Evolutionary conservation across 2,113 vertebrate genomes (phyloP).

Genomic region (Pseudopipra pipra): DNA sequence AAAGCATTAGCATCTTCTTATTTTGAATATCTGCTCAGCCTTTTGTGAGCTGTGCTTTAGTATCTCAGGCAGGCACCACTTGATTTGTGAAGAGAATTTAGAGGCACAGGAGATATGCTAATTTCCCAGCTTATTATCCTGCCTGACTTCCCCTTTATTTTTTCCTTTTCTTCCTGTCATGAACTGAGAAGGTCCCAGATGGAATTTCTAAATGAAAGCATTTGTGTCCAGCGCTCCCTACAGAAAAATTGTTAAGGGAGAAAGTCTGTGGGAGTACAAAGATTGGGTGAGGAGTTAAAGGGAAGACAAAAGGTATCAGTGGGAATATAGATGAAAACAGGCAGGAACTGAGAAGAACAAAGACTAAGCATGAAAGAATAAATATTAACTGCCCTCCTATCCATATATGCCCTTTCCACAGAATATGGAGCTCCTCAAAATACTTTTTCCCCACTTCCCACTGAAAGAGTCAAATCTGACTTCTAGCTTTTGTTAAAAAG

Average conservation of each 20-base stretch:
- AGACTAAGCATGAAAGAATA: slow-evolving; percentile 21
- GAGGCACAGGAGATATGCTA: slow-evolving; percentile 12
- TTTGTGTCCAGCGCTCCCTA: slow-evolving; percentile 12
- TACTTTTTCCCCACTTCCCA: not conserved
- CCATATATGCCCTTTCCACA: not conserved
- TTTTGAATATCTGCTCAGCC: not conserved
- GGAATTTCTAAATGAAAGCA: slow-evolving; percentile 42
- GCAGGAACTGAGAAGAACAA: slow-evolving; percentile 18
- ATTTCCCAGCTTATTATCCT: slow-evolving; percentile 44
- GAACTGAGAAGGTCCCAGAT: slow-evolving; percentile 13
- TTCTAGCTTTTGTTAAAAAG: not conserved
- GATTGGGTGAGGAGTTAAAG: slow-evolving; percentile 34
- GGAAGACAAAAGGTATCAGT: slow-evolving; percentile 31
- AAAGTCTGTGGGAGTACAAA: slow-evolving; percentile 34
- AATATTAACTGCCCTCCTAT: slow-evolving; percentile 46
- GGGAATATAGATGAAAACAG: slow-evolving; percentile 47
- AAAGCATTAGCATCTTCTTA: not conserved
- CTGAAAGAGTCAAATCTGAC: not conserved
- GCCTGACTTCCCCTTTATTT: slow-evolving; percentile 7
- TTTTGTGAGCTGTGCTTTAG: not conserved
- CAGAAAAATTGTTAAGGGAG: slow-evolving; percentile 3
- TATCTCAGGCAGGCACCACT: not conserved
- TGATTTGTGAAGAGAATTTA: slow-evolving; percentile 19
- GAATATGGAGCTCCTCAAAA: not conserved
- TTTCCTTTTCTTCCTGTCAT: slow-evolving; percentile 9